Percentiles rank a stretch among this genome's conserved stretches.
phyloP scores from a whole-genome alignment of 2,888 invertebrate species.

The Taphrorychus bicolor region DNA sequence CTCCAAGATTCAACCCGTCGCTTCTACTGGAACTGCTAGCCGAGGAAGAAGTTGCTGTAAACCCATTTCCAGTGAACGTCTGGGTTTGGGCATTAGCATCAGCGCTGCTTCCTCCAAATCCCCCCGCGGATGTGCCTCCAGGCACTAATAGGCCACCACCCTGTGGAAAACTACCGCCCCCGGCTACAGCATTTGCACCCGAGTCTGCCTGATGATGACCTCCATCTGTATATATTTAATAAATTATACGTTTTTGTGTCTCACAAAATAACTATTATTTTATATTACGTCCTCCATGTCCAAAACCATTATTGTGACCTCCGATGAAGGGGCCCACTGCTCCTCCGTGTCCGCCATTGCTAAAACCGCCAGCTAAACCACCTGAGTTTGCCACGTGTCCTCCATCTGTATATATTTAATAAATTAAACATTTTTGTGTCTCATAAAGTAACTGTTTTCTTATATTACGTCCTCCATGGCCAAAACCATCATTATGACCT shows the following conservation, averaged over 20 bases:
- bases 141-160: not conserved
- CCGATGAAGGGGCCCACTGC: not conserved
- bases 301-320: not conserved
- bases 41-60: conserved; percentile 44
- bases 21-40: conserved; percentile 41
- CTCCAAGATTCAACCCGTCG: conserved; percentile 26
- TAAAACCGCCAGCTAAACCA: not conserved
- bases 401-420: not conserved
- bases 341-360: not conserved
- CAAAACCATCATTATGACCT: not conserved
- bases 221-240: not conserved
- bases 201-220: not conserved
- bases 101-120: conserved; percentile 31
- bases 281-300: not conserved
- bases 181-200: conserved; percentile 14
- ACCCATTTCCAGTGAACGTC: conserved; percentile 44
- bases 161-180: conserved; percentile 13
- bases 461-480: not conserved
- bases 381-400: not conserved
- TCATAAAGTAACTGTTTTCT: not conserved
- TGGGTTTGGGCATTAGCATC: conserved; percentile 44
- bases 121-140: conserved; percentile 18
- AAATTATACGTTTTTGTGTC: too few relatives aligned
- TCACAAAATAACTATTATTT: not conserved
- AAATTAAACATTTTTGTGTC: too few relatives aligned